Conservation (phyloP, 2,113 vertebrate species). For the Thomomys bottae region DNA sequence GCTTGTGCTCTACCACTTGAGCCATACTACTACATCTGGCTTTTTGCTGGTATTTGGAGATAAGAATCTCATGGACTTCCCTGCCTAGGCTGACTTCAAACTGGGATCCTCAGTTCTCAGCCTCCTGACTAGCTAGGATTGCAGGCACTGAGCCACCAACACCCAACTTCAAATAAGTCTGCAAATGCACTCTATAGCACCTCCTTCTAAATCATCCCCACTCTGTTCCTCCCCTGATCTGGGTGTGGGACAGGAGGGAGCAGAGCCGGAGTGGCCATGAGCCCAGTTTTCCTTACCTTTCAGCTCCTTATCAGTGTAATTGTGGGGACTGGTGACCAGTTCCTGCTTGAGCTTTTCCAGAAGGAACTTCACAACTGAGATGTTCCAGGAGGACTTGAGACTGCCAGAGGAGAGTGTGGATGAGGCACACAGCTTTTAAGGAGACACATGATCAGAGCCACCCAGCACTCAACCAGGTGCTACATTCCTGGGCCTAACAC, state of each 20-base stretch:
- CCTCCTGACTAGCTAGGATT: too few species aligned
- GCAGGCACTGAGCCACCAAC: too few species aligned
- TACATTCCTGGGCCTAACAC: not conserved
- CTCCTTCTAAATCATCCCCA: constrained; percentile 34
- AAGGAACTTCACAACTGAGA: constrained; percentile 85
- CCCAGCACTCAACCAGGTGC: not conserved
- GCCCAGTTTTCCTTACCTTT: constrained; percentile 79
- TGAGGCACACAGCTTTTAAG: not conserved
- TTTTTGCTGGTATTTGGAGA: too few species aligned
- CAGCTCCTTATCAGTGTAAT: constrained; percentile 85
- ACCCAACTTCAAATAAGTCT: not conserved
- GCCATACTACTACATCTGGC: too few species aligned
- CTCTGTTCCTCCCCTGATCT: not conserved
- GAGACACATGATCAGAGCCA: not conserved
- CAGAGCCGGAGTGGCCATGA: not conserved
- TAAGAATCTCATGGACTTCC: too few species aligned
- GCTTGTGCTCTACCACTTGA: too few species aligned
- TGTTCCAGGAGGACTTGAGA: constrained; percentile 87
- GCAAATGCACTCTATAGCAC: constrained; percentile 14
- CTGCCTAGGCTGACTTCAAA: too few species aligned
- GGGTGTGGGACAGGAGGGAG: not conserved
- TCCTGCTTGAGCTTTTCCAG: constrained; percentile 86
- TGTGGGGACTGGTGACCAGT: constrained; percentile 80
- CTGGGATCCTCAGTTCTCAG: too few species aligned
- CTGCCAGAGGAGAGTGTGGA: constrained; percentile 65